phyloP scores from a whole-genome alignment of 2,888 invertebrate species.

The Dolichopus griseipennis region DNA sequence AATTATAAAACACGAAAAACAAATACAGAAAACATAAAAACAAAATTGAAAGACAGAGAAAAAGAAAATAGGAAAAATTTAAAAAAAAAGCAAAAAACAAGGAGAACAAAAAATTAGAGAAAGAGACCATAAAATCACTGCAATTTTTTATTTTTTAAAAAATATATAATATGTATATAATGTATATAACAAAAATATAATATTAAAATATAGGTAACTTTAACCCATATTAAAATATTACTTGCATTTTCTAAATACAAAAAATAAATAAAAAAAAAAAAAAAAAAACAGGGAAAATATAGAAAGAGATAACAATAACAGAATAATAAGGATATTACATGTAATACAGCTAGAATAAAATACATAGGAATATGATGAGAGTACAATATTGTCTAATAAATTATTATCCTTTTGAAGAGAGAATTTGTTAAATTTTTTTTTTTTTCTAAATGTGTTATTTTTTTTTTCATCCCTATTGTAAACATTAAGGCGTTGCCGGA shows the following conservation, averaged over 20 bases:
- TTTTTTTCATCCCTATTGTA: background rate
- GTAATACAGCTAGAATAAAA: too few species aligned
- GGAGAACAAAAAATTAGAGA: background rate
- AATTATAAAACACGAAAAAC: too few species aligned
- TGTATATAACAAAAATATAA: too few species aligned
- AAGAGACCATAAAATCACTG: slow-evolving; percentile 6
- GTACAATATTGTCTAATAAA: slow-evolving; percentile 2
- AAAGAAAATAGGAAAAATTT: background rate
- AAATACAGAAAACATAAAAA: too few species aligned
- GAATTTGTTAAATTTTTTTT: background rate
- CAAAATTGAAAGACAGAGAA: background rate
- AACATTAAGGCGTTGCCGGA: slow-evolving; percentile 1
- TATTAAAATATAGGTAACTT: background rate
- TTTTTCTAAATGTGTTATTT: background rate
- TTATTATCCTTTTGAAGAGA: background rate
- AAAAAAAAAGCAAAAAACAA: background rate
- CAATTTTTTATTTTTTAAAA: background rate
- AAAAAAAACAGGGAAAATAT: too few species aligned
- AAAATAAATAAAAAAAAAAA: too few species aligned
- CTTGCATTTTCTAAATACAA: background rate
- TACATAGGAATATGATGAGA: too few species aligned
- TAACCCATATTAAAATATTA: background rate
- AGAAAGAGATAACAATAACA: too few species aligned
- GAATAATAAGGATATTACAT: too few species aligned
- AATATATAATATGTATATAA: background rate